Percentiles rank a stretch among this genome's conserved stretches.
These are phyloP conservation scores for Adela reaumurella DNA, from an alignment of 2,888 invertebrate species.

Conservation along the genomic window DNA sequence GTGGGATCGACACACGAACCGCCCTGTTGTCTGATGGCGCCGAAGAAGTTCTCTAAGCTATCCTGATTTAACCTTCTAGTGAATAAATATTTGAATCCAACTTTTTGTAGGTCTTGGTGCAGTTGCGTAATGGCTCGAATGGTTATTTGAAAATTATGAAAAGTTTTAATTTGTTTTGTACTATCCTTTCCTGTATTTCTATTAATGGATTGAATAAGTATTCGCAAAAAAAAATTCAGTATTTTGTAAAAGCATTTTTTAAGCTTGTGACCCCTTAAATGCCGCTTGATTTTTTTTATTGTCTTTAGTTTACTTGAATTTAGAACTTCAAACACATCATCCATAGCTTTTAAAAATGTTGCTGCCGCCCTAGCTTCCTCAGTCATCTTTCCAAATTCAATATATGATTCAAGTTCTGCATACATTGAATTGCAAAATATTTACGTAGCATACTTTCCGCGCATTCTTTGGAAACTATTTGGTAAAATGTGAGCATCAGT, in stretches of 20 bases:
- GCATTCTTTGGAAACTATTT: conserved; percentile 4
- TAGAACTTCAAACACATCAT: conserved; percentile 8
- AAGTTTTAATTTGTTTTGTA: conserved; percentile 6
- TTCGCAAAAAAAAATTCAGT: no score
- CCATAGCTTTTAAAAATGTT: conserved; percentile 7
- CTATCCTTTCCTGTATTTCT: conserved; percentile 5
- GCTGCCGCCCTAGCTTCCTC: conserved; percentile 10
- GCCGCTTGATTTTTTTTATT: conserved; percentile 4
- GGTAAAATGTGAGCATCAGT: neutral
- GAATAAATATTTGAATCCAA: conserved; percentile 4
- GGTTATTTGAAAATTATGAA: conserved; percentile 8
- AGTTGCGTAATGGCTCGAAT: conserved; percentile 8
- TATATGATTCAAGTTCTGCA: conserved; percentile 8
- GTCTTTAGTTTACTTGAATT: conserved; percentile 8
- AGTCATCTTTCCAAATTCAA: conserved; percentile 3
- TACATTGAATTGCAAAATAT: conserved; percentile 6
- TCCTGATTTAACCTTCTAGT: conserved; percentile 7
- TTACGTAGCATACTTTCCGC: conserved; percentile 5
- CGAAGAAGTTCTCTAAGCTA: conserved; percentile 5
- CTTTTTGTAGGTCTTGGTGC: conserved; percentile 6
- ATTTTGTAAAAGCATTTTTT: conserved; percentile 5
- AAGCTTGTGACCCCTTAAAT: conserved; percentile 5
- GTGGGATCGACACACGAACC: conserved; percentile 4
- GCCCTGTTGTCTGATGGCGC: conserved; percentile 7
- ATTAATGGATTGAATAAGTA: no score